Evolutionary conservation across 1,140 invertebrate species (phyloP).

Genomic region (Charaxes varanes): DNA sequence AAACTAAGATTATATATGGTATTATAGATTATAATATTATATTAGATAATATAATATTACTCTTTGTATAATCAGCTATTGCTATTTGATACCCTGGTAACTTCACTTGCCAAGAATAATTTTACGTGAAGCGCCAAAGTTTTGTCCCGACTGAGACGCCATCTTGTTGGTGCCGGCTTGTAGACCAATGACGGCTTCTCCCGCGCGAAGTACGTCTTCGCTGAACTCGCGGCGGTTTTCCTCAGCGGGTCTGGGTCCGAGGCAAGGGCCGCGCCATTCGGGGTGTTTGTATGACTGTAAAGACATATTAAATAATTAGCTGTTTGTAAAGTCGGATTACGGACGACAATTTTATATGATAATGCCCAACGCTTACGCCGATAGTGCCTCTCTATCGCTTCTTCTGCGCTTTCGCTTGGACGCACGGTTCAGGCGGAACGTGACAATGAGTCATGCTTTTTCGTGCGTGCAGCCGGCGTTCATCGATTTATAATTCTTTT

Average conservation of each 20-base stretch:
- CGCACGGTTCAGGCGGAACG: too few relatives aligned
- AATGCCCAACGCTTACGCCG: too few relatives aligned
- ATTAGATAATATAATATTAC: background rate
- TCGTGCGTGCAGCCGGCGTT: too few relatives aligned
- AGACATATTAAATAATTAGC: conserved; percentile 10
- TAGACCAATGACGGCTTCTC: conserved; percentile 90
- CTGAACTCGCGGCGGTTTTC: conserved; percentile 92
- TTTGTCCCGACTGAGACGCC: conserved; percentile 91
- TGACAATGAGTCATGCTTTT: too few relatives aligned
- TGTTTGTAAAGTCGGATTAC: background rate
- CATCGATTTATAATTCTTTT: too few relatives aligned
- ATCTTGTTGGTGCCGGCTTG: conserved; percentile 95
- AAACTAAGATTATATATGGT: too few relatives aligned
- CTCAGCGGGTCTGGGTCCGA: conserved; percentile 90
- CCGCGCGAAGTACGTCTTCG: conserved; percentile 89
- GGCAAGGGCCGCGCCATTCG: conserved; percentile 89
- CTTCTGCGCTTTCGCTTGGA: too few relatives aligned
- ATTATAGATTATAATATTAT: background rate
- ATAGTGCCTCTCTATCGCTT: too few relatives aligned
- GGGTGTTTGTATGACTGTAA: conserved; percentile 88
- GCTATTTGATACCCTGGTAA: conserved; percentile 23
- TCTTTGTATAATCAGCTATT: conserved; percentile 2
- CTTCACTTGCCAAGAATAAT: conserved; percentile 87
- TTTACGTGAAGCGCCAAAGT: conserved; percentile 90
- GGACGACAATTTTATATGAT: background rate